These are phyloP conservation scores for Tenthredo livida DNA, from an alignment of 2,888 invertebrate genomes.

Conservation along the genomic window DNA sequence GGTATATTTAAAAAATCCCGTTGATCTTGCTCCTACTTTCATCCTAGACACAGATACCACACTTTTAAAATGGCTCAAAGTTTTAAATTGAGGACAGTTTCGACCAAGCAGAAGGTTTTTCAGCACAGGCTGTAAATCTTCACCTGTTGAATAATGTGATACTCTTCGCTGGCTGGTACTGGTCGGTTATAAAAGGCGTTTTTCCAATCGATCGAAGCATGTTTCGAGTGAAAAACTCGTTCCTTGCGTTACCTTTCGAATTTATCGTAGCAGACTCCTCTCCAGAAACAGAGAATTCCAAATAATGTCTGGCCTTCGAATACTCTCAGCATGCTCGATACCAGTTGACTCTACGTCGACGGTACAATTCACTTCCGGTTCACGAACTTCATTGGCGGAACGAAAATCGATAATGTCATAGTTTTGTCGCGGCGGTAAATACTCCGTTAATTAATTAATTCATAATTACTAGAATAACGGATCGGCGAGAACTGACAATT, in stretches of 20 bases:
- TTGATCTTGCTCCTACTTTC: neutral
- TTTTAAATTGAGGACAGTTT: conserved; percentile 13
- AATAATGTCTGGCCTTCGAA: neutral
- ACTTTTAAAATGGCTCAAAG: neutral
- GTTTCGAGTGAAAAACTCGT: conserved; percentile 32
- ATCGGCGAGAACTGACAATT: neutral
- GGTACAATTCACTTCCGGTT: neutral
- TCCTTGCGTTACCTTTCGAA: conserved; percentile 27
- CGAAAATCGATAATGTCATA: neutral
- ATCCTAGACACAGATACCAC: neutral
- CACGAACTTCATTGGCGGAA: conserved; percentile 1
- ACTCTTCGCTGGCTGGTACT: conserved; percentile 27
- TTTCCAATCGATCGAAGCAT: conserved; percentile 36
- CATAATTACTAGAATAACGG: neutral
- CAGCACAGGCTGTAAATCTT: conserved; percentile 27
- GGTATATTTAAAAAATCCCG: neutral
- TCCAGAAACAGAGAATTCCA: conserved; percentile 33
- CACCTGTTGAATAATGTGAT: conserved; percentile 39
- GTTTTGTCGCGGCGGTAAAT: neutral
- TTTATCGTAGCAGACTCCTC: conserved; percentile 14
- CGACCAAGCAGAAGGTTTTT: conserved; percentile 26
- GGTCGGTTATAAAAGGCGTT: conserved; percentile 38
- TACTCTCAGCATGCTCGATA: neutral
- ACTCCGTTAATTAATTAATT: neutral
- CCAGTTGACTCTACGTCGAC: neutral